phyloP scores from a whole-genome alignment of 2,113 vertebrate genomes.

The Bettongia penicillata region DNA sequence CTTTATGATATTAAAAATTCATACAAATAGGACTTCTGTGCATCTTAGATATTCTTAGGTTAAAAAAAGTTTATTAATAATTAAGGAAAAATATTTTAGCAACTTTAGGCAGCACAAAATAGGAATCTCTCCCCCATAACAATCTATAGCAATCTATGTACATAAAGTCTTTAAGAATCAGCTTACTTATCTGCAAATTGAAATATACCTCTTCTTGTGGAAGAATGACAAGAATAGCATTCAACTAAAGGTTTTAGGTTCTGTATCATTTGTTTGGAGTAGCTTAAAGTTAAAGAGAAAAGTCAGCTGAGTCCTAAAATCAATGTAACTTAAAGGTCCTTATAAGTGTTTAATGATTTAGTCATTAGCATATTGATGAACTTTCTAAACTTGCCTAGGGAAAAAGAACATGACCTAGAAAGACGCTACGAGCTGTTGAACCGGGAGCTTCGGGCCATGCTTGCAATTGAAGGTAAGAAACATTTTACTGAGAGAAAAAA shows the following conservation, averaged over 20 bases:
- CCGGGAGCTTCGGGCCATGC: slow-evolving; percentile 97
- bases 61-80: slow-evolving; percentile 32
- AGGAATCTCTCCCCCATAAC: not conserved
- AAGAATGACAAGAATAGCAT: slow-evolving; percentile 60
- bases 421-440: slow-evolving; percentile 98
- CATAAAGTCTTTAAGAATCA: slow-evolving; percentile 41
- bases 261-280: slow-evolving; percentile 98
- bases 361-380: slow-evolving; percentile 99
- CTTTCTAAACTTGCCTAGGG: slow-evolving; percentile 98
- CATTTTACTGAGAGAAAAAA: not conserved
- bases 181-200: slow-evolving; percentile 48
- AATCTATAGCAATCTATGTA: slow-evolving; percentile 27
- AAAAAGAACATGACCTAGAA: slow-evolving; percentile 99
- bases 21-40: not conserved
- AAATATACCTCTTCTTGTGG: slow-evolving; percentile 40
- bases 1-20: slow-evolving; percentile 22
- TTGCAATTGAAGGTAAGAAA: slow-evolving; percentile 97
- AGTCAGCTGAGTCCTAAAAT: slow-evolving; percentile 92
- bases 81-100: slow-evolving; percentile 44
- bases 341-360: slow-evolving; percentile 99
- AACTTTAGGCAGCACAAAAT: not conserved
- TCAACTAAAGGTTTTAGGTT: slow-evolving; percentile 79
- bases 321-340: slow-evolving; percentile 97
- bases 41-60: slow-evolving; percentile 50
- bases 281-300: slow-evolving; percentile 95